These are phyloP conservation scores for Serilophus lunatus DNA, from an alignment of 2,113 vertebrate species.

Conservation along the genomic window DNA sequence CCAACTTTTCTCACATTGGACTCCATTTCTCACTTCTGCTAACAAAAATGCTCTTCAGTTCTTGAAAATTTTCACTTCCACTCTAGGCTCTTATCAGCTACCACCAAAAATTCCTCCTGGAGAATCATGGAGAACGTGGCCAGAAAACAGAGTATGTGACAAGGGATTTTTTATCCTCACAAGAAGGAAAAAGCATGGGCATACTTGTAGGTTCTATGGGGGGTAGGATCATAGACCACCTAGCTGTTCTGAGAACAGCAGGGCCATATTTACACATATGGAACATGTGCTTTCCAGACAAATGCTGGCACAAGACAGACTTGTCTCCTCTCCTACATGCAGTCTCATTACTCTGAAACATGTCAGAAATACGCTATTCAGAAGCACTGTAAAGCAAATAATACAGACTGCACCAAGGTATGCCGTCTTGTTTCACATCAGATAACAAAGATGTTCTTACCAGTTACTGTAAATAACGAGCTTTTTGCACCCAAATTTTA, in stretches of 20 bases:
- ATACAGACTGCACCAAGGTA: not conserved
- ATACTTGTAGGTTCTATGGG: not conserved
- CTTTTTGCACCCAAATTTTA: not conserved
- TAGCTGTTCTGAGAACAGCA: not conserved
- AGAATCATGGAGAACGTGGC: not conserved
- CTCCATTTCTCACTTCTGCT: not conserved
- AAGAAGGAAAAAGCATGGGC: not conserved
- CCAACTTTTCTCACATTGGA: not conserved
- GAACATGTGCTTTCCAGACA: not conserved
- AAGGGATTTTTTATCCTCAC: not conserved
- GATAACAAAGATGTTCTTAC: not conserved
- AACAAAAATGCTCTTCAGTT: not conserved
- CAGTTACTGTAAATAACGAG: not conserved
- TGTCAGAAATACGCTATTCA: not conserved
- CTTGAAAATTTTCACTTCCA: not conserved
- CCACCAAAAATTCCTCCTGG: not conserved
- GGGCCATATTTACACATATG: fast-evolving
- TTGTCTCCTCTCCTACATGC: not conserved
- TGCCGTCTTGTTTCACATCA: not conserved
- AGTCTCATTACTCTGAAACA: not conserved
- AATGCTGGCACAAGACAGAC: fast-evolving
- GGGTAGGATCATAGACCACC: not conserved
- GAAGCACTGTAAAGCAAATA: not conserved
- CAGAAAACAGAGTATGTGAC: not conserved
- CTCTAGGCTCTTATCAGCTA: not conserved